These are phyloP conservation scores for Ptilonorhynchus violaceus DNA, from an alignment of 2,113 vertebrate species.

Conservation along the genomic window DNA sequence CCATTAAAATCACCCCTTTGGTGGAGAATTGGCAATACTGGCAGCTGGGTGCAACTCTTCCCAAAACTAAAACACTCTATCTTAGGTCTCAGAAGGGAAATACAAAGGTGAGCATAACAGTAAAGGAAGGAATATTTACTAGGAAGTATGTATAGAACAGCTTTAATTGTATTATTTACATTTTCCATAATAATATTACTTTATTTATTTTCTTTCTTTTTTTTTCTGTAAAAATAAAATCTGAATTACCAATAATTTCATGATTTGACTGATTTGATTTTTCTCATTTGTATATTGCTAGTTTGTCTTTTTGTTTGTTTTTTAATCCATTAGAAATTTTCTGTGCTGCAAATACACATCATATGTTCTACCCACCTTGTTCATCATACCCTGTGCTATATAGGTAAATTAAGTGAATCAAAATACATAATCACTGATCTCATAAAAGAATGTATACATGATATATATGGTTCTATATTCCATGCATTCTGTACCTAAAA, in stretches of 20 bases:
- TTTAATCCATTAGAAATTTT: not conserved
- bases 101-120: not conserved
- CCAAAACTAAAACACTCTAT: not conserved
- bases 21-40: not conserved
- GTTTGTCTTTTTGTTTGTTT: not conserved
- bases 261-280: not conserved
- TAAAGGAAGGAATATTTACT: not conserved
- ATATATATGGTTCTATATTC: not conserved
- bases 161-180: not conserved
- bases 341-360: not conserved
- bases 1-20: not conserved
- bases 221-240: not conserved
- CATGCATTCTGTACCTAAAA: not conserved
- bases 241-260: not conserved
- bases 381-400: not conserved
- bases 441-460: rapidly evolving
- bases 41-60: not conserved
- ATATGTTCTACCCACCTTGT: not conserved
- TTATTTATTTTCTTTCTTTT: not conserved
- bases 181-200: not conserved
- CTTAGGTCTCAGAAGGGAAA: not conserved
- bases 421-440: not conserved
- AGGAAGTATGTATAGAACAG: not conserved
- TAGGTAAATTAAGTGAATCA: not conserved
- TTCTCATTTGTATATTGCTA: not conserved